Percentiles rank a stretch among this genome's conserved stretches.
These are phyloP conservation scores for Astropecten irregularis DNA, from an alignment of 53 echinoderm and acorn worm species.

Conservation along the genomic window DNA sequence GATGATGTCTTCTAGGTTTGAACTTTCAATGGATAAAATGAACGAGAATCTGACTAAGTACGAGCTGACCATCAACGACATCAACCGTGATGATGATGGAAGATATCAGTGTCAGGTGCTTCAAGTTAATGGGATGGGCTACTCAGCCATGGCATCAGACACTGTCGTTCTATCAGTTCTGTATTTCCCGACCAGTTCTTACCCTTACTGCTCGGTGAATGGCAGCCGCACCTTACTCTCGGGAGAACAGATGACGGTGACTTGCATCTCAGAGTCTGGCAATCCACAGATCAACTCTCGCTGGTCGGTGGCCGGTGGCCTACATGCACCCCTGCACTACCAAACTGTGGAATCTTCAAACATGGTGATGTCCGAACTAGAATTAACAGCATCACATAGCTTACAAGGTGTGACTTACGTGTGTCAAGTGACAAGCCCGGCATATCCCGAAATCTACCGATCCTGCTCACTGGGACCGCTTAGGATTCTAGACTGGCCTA, in stretches of 20 bases:
- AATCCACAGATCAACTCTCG: constrained; percentile 33
- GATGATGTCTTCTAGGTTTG: constrained; percentile 41
- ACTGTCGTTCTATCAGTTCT: constrained; percentile 13
- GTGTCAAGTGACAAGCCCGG: constrained; percentile 34
- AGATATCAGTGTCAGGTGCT: constrained; percentile 49
- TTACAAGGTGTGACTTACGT: background rate
- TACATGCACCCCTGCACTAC: background rate
- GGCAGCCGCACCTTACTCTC: constrained; percentile 24
- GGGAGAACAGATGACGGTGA: constrained; percentile 1
- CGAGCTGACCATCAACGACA: constrained; percentile 26
- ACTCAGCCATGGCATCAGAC: constrained; percentile 40
- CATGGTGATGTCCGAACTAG: constrained; percentile 21
- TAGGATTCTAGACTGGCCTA: constrained; percentile 30
- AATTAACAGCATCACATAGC: background rate
- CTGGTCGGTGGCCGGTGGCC: background rate
- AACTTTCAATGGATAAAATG: constrained; percentile 1
- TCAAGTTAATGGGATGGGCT: constrained; percentile 7
- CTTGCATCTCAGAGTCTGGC: constrained; percentile 30
- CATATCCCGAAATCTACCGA: background rate
- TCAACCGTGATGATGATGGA: constrained; percentile 39
- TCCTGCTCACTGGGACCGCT: constrained; percentile 36
- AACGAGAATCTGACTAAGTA: constrained; percentile 8
- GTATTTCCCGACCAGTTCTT: constrained; percentile 23
- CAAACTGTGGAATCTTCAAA: background rate
- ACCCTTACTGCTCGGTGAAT: constrained; percentile 16